phyloP scores from a whole-genome alignment of 2,888 invertebrate genomes.

The Melangyna quadrimaculata region DNA sequence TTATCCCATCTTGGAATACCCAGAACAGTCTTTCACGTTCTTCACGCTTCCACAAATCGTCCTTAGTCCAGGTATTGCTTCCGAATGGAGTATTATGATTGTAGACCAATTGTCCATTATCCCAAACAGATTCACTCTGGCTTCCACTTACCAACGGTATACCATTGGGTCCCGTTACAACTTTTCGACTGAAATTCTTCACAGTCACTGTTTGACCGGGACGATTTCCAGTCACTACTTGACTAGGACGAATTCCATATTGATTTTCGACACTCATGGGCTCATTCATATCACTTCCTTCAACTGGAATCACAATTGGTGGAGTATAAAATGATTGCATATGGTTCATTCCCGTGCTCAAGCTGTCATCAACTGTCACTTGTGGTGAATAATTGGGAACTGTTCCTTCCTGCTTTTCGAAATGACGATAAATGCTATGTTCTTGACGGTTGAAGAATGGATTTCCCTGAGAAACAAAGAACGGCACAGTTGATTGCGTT shows the following conservation, averaged over 20 bases:
- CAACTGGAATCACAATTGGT: constrained; percentile 73
- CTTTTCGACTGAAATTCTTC: constrained; percentile 76
- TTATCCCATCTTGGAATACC: constrained; percentile 74
- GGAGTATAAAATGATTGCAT: constrained; percentile 65
- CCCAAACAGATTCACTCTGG: constrained; percentile 77
- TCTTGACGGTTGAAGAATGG: constrained; percentile 49
- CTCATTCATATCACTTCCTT: constrained; percentile 63
- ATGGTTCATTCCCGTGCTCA: constrained; percentile 46
- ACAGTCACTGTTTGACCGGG: constrained; percentile 76
- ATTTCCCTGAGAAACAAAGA: constrained; percentile 60
- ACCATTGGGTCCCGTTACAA: constrained; percentile 76
- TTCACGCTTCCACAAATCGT: constrained; percentile 79
- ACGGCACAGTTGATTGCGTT: constrained; percentile 71
- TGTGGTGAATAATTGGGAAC: constrained; percentile 78
- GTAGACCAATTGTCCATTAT: constrained; percentile 77
- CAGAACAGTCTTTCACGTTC: constrained; percentile 79
- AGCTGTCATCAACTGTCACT: constrained; percentile 74
- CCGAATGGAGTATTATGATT: constrained; percentile 77
- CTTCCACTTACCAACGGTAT: constrained; percentile 76
- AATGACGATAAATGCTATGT: constrained; percentile 76
- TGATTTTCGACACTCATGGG: constrained; percentile 58
- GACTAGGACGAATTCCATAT: constrained; percentile 68
- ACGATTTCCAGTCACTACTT: constrained; percentile 74
- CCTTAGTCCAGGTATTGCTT: constrained; percentile 74
- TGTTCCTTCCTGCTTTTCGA: constrained; percentile 75